These are phyloP conservation scores for Stichodactyla helianthus DNA, from an alignment of 64 coral and sea anemone species.

Conservation along the genomic window DNA sequence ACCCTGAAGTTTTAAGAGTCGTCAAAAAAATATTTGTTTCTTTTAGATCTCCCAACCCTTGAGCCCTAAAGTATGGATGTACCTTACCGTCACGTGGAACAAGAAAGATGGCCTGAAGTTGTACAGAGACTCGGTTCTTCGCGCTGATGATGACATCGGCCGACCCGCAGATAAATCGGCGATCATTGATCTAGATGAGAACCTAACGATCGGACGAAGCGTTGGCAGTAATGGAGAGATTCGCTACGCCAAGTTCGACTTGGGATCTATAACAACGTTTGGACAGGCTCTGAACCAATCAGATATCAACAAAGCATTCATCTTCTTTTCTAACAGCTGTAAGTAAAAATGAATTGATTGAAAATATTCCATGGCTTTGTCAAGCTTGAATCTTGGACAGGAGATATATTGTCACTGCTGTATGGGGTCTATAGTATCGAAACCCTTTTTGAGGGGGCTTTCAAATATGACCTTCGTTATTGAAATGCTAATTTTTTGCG, in stretches of 20 bases:
- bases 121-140: slow-evolving; percentile 53
- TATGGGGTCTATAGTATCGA: no score
- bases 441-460: no score
- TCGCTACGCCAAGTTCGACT: slow-evolving; percentile 29
- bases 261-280: slow-evolving; percentile 80
- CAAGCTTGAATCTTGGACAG: no score
- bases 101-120: slow-evolving; percentile 70
- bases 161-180: slow-evolving; percentile 49
- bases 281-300: slow-evolving; percentile 52
- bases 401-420: no score
- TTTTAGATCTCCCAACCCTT: slow-evolving; percentile 48
- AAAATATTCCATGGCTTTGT: not conserved
- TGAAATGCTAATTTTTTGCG: no score
- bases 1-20: no score
- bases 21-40: not conserved
- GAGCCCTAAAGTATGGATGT: slow-evolving; percentile 46
- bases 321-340: slow-evolving; percentile 84
- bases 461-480: no score
- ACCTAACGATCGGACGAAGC: slow-evolving; percentile 69
- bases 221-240: slow-evolving; percentile 66
- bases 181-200: slow-evolving; percentile 32
- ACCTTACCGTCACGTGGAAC: slow-evolving; percentile 76
- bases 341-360: slow-evolving; percentile 15
- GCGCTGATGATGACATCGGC: slow-evolving; percentile 59
- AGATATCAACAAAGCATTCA: slow-evolving; percentile 74